Percentiles rank a stretch among this genome's conserved stretches.
These are phyloP conservation scores for Pseudochirops corinnae DNA, from an alignment of 2,797 vertebrate genomes.

Conservation along the genomic window DNA sequence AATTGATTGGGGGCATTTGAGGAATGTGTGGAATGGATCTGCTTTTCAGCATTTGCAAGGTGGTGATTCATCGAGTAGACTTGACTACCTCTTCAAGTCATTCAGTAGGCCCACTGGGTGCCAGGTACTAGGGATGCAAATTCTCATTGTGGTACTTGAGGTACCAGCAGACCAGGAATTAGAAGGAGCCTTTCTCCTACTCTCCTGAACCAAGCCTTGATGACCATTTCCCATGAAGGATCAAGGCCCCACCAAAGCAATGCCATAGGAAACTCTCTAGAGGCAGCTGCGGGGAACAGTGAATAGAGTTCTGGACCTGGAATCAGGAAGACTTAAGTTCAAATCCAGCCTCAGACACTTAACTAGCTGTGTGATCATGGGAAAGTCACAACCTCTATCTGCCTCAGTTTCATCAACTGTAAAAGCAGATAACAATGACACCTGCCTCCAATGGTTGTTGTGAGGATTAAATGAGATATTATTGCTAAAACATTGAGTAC, in stretches of 20 bases:
- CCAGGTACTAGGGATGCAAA: neutral
- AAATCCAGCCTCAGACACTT: neutral
- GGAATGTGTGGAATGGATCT: neutral
- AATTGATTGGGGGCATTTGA: neutral
- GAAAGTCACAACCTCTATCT: neutral
- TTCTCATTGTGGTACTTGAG: neutral
- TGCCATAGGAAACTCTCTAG: too few relatives aligned
- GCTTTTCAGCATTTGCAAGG: neutral
- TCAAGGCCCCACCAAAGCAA: too few relatives aligned
- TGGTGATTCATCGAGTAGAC: neutral
- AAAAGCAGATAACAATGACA: constrained; percentile 19
- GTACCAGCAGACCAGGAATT: too few relatives aligned
- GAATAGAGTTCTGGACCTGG: too few relatives aligned
- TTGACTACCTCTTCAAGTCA: neutral
- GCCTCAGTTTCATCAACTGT: neutral
- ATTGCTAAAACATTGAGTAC: too few relatives aligned
- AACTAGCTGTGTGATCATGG: neutral
- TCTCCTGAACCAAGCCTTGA: too few relatives aligned
- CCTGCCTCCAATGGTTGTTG: neutral
- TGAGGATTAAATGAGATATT: constrained; percentile 8
- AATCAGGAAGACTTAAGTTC: neutral
- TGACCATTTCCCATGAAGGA: too few relatives aligned
- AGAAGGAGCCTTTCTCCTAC: too few relatives aligned
- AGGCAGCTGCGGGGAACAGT: too few relatives aligned
- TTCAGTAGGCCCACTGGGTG: neutral